Evolutionary conservation across 2,888 invertebrate genomes (phyloP).

Genomic region (Mylabris sibirica): DNA sequence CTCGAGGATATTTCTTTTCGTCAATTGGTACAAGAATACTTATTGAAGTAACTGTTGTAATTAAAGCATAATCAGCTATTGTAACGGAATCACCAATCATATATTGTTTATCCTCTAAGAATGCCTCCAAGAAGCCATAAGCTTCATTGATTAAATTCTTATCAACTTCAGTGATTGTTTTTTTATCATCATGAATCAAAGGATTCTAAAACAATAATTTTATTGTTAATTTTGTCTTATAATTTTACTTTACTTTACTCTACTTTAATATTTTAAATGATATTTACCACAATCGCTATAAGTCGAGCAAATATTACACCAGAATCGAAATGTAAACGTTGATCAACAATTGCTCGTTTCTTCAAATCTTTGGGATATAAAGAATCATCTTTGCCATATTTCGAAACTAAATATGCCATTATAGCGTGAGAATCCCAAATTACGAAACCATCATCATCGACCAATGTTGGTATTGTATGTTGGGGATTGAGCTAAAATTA

Average conservation of each 20-base stretch:
- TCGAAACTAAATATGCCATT: slow-evolving; percentile 67
- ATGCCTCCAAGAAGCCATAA: slow-evolving; percentile 61
- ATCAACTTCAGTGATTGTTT: slow-evolving; percentile 49
- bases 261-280: background rate
- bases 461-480: slow-evolving; percentile 70
- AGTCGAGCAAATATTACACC: slow-evolving; percentile 24
- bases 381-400: slow-evolving; percentile 65
- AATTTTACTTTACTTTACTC: no score
- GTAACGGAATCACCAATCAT: slow-evolving; percentile 51
- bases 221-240: background rate
- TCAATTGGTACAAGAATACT: slow-evolving; percentile 37
- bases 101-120: slow-evolving; percentile 58
- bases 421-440: slow-evolving; percentile 75
- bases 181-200: slow-evolving; percentile 11
- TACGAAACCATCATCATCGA: slow-evolving; percentile 65
- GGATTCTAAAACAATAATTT: slow-evolving; percentile 6
- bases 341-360: slow-evolving; percentile 42
- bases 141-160: slow-evolving; percentile 59
- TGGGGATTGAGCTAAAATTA: slow-evolving; percentile 65
- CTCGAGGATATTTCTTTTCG: slow-evolving; percentile 38
- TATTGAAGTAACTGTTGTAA: slow-evolving; percentile 55
- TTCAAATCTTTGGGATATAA: slow-evolving; percentile 66
- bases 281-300: slow-evolving; percentile 24
- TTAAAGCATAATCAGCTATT: slow-evolving; percentile 51
- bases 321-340: slow-evolving; percentile 36